Percentiles rank a stretch among this genome's conserved stretches.
phyloP scores from a whole-genome alignment of 2,888 invertebrate genomes.

The Plebejus anna region DNA sequence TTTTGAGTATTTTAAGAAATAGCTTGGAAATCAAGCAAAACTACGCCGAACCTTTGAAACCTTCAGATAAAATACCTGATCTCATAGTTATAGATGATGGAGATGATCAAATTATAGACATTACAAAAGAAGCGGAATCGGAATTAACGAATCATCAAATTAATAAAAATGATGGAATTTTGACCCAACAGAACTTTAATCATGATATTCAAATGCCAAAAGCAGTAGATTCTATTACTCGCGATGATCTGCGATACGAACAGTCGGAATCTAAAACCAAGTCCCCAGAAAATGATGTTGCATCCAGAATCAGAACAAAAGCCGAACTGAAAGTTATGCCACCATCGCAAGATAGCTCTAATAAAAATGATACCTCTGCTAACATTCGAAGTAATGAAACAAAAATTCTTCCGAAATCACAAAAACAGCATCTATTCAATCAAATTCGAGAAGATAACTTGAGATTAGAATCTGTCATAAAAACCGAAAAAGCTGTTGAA shows the following conservation, averaged over 20 bases:
- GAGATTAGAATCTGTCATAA: constrained; percentile 78
- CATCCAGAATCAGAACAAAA: constrained; percentile 90
- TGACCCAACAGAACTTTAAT: constrained; percentile 46
- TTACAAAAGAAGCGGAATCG: constrained; percentile 63
- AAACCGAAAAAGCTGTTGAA: constrained; percentile 80
- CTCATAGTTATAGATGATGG: constrained; percentile 74
- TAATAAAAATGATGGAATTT: constrained; percentile 43
- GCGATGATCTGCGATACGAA: constrained; percentile 62
- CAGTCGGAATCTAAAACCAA: constrained; percentile 57
- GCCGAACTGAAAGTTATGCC: constrained; percentile 87
- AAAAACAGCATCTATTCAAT: constrained; percentile 69
- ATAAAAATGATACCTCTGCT: constrained; percentile 48
- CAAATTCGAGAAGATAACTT: constrained; percentile 71
- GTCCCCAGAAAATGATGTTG: constrained; percentile 76
- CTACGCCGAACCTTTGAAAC: constrained; percentile 75
- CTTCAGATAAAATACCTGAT: constrained; percentile 67
- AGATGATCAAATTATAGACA: constrained; percentile 73
- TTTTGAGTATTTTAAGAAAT: constrained; percentile 85
- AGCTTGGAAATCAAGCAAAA: constrained; percentile 84
- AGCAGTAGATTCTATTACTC: constrained; percentile 83
- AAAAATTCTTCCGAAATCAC: constrained; percentile 66
- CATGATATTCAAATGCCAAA: constrained; percentile 83
- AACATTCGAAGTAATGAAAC: constrained; percentile 48
- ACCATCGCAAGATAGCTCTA: constrained; percentile 58
- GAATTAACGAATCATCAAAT: constrained; percentile 46